A percentile compares a stretch with the other conserved stretches of the same genome.
Evolutionary conservation across 2,113 vertebrate genomes (phyloP).

Genomic region (Pelvicachromis taeniatus): DNA sequence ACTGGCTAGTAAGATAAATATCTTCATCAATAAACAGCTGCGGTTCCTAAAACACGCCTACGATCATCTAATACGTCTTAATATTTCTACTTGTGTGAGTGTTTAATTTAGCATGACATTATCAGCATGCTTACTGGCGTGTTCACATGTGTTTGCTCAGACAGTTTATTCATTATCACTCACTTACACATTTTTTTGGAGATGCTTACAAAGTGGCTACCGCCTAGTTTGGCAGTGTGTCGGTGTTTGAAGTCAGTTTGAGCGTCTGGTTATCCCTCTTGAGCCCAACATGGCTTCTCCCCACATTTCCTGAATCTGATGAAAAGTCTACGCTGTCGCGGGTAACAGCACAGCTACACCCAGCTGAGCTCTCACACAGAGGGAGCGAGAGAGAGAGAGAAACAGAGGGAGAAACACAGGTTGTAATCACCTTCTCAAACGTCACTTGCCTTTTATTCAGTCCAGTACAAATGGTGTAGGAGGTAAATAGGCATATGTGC

Average conservation of each 20-base stretch:
- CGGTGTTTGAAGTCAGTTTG: constrained; percentile 40
- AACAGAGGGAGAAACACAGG: background rate
- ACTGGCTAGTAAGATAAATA: background rate
- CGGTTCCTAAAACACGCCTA: background rate
- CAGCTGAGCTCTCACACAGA: constrained; percentile 13
- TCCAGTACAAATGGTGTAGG: background rate
- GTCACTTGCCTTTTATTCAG: background rate
- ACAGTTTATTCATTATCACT: background rate
- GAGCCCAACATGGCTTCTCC: constrained; percentile 17
- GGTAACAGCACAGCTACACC: background rate
- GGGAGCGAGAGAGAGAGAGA: background rate
- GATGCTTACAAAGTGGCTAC: background rate
- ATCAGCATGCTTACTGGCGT: background rate
- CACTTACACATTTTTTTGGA: background rate
- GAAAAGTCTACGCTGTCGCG: constrained; percentile 15
- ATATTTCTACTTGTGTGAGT: background rate
- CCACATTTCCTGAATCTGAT: constrained; percentile 25
- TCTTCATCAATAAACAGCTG: background rate
- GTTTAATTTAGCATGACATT: constrained; percentile 15
- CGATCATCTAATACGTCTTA: background rate
- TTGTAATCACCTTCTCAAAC: constrained; percentile 29
- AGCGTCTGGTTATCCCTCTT: background rate
- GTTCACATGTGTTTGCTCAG: background rate
- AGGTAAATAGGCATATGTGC: background rate
- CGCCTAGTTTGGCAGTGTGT: background rate